Evolutionary conservation across 1,140 invertebrate species (phyloP), one percentile per base, ranked within the genome.

Genomic region (Tetramorium simillimum): DNA sequence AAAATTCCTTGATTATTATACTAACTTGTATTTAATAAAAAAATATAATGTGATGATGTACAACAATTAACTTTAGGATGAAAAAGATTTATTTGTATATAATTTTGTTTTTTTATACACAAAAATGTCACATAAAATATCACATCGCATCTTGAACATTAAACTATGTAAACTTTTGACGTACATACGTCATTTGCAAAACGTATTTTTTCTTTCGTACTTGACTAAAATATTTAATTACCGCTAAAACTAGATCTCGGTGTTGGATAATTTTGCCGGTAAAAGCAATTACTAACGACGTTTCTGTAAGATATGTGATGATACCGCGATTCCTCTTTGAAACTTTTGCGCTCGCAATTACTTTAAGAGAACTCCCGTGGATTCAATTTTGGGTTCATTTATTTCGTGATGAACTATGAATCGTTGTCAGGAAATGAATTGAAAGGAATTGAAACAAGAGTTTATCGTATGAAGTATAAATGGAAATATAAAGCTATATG

Each of bases 151-250:
- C 2, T 37, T 5, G 6, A 37, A 14, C 3, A 1, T 0, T 16
- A n/a, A 75, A 7, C 12, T 18, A 51, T 16, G 51, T 7, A 76
- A 60, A 62, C 4, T 76, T 76, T 76, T 10, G 2, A 12, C 24
- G 33, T 43, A 28, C 24, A 0, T 28, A 62, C 5, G 24, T 40
- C 9, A 76, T 76, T 76, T 76, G 14, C 14, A 14, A 40, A 16
- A 40, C 24, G 53, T 24, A 58, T 10, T 6, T 63, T 65, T 65
- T 7, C 18, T 65, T 78, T 67, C 6, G 3, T 51, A 49, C 4
- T 65, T 37, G 3, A 78, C 10, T 78, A 1, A 65, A 65, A 65
- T 78, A 78, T 78, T 65, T 51, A 78, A 18, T 78, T 12, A 46
- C 0, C 58, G 28, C 24, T 78, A 67, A 33, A 21, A 49, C 0